These are phyloP conservation scores for Aromia moschata DNA, from an alignment of 2,888 invertebrate genomes.

Conservation along the genomic window DNA sequence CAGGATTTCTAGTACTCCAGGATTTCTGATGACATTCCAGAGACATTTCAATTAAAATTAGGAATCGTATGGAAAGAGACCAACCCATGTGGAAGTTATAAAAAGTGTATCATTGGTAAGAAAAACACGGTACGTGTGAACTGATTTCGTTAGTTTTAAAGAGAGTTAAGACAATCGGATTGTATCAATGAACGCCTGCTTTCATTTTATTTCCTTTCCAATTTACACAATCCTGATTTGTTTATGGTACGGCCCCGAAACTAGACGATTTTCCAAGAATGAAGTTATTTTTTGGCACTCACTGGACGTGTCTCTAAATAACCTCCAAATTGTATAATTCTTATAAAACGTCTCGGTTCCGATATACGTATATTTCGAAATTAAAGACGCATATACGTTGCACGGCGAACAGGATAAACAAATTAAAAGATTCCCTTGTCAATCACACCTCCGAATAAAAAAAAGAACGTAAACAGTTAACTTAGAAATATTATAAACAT, in stretches of 20 bases:
- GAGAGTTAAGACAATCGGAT: constrained; percentile 3
- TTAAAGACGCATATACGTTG: constrained; percentile 7
- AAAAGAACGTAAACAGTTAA: constrained; percentile 22
- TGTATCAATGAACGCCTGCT: neutral
- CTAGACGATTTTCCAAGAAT: neutral
- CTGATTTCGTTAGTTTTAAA: no score
- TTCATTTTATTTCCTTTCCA: neutral
- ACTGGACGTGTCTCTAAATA: neutral
- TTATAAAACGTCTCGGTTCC: neutral
- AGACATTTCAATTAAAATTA: no score
- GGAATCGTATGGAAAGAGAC: no score
- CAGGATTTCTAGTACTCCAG: no score
- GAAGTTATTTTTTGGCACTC: neutral
- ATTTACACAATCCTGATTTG: neutral
- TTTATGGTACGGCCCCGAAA: neutral
- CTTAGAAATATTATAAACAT: constrained; percentile 25
- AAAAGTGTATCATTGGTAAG: no score
- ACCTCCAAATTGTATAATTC: neutral
- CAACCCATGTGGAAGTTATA: no score
- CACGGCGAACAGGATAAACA: constrained; percentile 2
- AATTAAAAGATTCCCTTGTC: constrained; percentile 16
- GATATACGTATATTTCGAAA: neutral
- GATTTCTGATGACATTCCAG: no score
- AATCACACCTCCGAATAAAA: constrained; percentile 19
- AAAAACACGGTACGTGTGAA: no score